Evolutionary conservation across 1,140 invertebrate species (phyloP).

Genomic region (Bombus balteatus): DNA sequence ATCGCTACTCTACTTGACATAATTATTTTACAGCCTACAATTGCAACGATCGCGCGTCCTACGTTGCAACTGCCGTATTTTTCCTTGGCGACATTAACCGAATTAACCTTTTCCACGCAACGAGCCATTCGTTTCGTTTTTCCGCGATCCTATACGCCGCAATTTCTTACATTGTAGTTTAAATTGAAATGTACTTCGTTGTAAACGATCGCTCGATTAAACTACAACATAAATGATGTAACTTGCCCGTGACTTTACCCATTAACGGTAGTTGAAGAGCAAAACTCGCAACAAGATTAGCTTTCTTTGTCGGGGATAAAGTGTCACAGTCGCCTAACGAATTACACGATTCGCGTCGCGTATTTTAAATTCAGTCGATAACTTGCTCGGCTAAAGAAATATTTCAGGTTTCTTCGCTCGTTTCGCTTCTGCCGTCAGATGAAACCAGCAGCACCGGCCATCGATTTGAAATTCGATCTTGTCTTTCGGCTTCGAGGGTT

Average conservation of each 20-base stretch:
- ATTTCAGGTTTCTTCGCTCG: constrained; percentile 24
- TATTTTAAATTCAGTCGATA: constrained; percentile 2
- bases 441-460: not conserved
- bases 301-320: not conserved
- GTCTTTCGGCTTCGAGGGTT: constrained; percentile 33
- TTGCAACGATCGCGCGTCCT: constrained; percentile 16
- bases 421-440: constrained; percentile 6
- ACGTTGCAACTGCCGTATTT: constrained; percentile 44
- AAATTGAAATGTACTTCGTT: constrained; percentile 45
- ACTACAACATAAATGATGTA: constrained; percentile 45
- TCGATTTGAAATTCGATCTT: constrained; percentile 61
- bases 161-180: constrained; percentile 52
- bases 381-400: not conserved
- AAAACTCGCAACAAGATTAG: constrained; percentile 4
- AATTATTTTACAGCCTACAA: not conserved
- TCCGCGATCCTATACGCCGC: constrained; percentile 12
- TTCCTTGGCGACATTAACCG: constrained; percentile 46
- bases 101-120: constrained; percentile 51
- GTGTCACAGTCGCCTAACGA: not conserved
- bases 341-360: not conserved
- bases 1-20: not conserved
- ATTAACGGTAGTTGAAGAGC: not conserved
- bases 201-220: not conserved
- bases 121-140: constrained; percentile 10
- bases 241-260: constrained; percentile 7